Evolutionary conservation across 2,888 invertebrate species (phyloP).

Genomic region (Nymphalis urticae): DNA sequence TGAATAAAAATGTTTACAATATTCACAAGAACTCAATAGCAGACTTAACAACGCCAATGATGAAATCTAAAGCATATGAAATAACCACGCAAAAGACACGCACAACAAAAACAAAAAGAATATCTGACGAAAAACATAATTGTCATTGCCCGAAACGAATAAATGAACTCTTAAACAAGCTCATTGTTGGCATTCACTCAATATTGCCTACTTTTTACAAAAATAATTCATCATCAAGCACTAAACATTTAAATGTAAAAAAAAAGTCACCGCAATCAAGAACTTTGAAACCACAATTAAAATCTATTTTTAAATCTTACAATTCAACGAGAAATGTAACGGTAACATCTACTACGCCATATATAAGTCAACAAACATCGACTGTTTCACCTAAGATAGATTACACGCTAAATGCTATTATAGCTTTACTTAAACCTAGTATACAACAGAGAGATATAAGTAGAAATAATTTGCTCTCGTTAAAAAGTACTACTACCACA

Average conservation of each 20-base stretch:
- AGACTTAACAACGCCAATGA: conserved; percentile 29
- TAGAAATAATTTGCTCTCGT: neutral
- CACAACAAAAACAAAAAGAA: conserved; percentile 13
- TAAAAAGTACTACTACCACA: conserved; percentile 7
- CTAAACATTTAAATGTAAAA: neutral
- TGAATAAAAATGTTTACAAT: conserved; percentile 39
- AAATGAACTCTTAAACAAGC: conserved; percentile 47
- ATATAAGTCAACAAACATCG: neutral
- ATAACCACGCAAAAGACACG: conserved; percentile 1
- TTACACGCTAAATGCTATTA: conserved; percentile 21
- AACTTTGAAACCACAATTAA: neutral
- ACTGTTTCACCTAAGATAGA: conserved; percentile 14
- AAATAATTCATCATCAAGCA: neutral
- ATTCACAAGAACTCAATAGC: conserved; percentile 35
- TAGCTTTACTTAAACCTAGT: conserved; percentile 32
- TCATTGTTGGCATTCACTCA: conserved; percentile 49
- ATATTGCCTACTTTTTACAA: conserved; percentile 45
- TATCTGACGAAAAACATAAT: conserved; percentile 20
- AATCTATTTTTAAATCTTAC: neutral
- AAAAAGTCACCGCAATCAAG: neutral
- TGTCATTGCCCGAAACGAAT: conserved; percentile 58
- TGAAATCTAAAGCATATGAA: conserved; percentile 20
- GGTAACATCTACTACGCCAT: neutral
- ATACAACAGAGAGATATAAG: neutral
- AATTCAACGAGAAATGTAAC: neutral